Conservation (phyloP, 2,888 invertebrate species). For the Athetis lepigone region DNA sequence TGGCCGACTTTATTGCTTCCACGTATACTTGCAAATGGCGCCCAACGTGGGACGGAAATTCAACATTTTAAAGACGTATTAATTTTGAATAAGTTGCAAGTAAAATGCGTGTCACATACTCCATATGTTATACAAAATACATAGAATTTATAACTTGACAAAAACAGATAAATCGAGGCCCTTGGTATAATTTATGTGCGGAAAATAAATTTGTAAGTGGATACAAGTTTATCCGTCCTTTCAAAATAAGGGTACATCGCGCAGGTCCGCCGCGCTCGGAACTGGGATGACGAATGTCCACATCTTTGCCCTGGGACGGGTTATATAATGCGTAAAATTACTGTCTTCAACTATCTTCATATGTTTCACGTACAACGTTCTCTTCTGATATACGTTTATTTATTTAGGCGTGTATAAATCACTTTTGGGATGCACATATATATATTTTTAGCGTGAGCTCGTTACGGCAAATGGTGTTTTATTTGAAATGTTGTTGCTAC, state of each 20-base stretch:
- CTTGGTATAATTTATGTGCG: slow-evolving; percentile 76
- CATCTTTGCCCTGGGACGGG: slow-evolving; percentile 81
- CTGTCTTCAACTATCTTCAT: slow-evolving; percentile 83
- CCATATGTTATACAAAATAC: slow-evolving; percentile 61
- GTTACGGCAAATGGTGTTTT: slow-evolving; percentile 53
- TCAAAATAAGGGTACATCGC: slow-evolving; percentile 79
- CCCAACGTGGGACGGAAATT: slow-evolving; percentile 64
- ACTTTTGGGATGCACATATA: slow-evolving; percentile 60
- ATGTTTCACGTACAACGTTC: slow-evolving; percentile 73
- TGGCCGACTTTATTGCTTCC: slow-evolving; percentile 70
- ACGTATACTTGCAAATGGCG: slow-evolving; percentile 71
- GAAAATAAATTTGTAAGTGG: slow-evolving; percentile 83
- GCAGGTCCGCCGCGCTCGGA: slow-evolving; percentile 74
- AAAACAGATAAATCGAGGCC: slow-evolving; percentile 71
- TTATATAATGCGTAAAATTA: slow-evolving; percentile 89
- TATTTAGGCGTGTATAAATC: slow-evolving; percentile 67
- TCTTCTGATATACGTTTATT: slow-evolving; percentile 68
- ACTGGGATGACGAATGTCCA: slow-evolving; percentile 85
- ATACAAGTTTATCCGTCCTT: slow-evolving; percentile 83
- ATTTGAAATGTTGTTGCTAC: slow-evolving; percentile 36
- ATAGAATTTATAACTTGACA: slow-evolving; percentile 64
- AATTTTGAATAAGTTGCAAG: slow-evolving; percentile 44
- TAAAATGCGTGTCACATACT: slow-evolving; percentile 48
- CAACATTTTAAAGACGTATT: slow-evolving; percentile 53
- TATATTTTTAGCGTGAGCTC: slow-evolving; percentile 46